Evolutionary conservation across 2,113 vertebrate genomes (phyloP).

Genomic region (Psephotus haematonotus): DNA sequence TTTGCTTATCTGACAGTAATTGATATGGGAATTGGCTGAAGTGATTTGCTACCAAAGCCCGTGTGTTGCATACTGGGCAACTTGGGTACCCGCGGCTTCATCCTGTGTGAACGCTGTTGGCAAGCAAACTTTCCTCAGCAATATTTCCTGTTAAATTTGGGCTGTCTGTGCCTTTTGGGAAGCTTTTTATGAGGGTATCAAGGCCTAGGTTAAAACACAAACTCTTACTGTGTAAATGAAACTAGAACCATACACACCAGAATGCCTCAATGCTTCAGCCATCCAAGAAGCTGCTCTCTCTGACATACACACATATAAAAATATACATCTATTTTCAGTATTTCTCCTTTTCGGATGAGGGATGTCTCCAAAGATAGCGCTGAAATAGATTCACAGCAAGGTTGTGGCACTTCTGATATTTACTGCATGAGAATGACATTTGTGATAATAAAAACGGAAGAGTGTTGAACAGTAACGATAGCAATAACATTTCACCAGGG

Average conservation of each 20-base stretch:
- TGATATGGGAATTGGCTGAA: neutral
- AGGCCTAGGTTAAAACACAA: neutral
- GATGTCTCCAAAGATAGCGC: neutral
- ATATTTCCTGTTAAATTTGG: neutral
- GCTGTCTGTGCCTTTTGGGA: neutral
- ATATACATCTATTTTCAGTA: neutral
- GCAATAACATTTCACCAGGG: neutral
- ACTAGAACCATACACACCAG: accelerated
- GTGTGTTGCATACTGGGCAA: accelerated
- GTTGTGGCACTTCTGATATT: constrained; percentile 21
- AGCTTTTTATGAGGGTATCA: neutral
- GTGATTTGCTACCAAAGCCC: neutral
- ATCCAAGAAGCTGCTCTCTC: neutral
- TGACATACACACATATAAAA: neutral
- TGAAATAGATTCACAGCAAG: neutral
- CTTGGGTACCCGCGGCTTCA: neutral
- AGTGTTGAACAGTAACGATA: neutral
- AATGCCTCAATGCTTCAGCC: neutral
- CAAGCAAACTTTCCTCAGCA: neutral
- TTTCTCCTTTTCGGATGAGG: neutral
- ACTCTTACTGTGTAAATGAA: accelerated
- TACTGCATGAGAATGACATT: constrained; percentile 1
- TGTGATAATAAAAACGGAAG: neutral
- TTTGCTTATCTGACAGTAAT: neutral
- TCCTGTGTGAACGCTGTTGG: accelerated